A percentile compares a stretch with the other conserved stretches of the same genome.
Evolutionary conservation across 2,888 invertebrate species (phyloP).

Genomic region (Mythimna lalbum): DNA sequence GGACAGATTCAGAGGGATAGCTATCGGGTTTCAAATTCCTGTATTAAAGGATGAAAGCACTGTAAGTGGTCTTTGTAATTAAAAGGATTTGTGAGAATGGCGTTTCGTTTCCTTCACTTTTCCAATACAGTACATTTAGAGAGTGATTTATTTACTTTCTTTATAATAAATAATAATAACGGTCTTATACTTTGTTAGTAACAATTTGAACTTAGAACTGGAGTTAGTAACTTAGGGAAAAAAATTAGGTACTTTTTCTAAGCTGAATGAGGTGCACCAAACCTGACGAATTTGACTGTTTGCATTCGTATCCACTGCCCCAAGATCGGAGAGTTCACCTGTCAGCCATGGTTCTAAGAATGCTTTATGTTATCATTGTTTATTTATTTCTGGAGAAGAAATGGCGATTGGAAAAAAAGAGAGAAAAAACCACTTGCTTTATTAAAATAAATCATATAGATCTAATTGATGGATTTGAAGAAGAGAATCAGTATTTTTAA

Average conservation of each 20-base stretch:
- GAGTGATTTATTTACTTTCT: not conserved
- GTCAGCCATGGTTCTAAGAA: too few species aligned
- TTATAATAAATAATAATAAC: too few species aligned
- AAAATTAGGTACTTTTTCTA: too few species aligned
- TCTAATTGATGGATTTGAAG: not conserved
- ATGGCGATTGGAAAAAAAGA: not conserved
- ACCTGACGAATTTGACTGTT: too few species aligned
- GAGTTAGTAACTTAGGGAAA: too few species aligned
- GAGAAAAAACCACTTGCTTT: not conserved
- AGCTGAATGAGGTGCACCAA: too few species aligned
- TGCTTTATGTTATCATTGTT: too few species aligned
- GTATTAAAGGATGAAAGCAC: slow-evolving; percentile 55
- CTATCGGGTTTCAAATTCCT: slow-evolving; percentile 59
- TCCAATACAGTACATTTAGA: not conserved
- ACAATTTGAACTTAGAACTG: too few species aligned
- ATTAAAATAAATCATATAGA: too few species aligned
- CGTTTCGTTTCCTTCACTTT: not conserved
- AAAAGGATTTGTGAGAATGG: slow-evolving; percentile 39
- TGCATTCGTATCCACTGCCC: too few species aligned
- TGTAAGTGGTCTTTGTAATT: slow-evolving; percentile 51
- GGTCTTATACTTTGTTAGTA: too few species aligned
- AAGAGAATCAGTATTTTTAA: not conserved
- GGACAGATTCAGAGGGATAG: slow-evolving; percentile 42
- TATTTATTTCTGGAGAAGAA: not conserved
- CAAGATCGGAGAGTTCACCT: too few species aligned